Percentiles rank a stretch among this genome's conserved stretches.
phyloP scores from a whole-genome alignment of 2,888 invertebrate species.

The Myathropa florea region DNA sequence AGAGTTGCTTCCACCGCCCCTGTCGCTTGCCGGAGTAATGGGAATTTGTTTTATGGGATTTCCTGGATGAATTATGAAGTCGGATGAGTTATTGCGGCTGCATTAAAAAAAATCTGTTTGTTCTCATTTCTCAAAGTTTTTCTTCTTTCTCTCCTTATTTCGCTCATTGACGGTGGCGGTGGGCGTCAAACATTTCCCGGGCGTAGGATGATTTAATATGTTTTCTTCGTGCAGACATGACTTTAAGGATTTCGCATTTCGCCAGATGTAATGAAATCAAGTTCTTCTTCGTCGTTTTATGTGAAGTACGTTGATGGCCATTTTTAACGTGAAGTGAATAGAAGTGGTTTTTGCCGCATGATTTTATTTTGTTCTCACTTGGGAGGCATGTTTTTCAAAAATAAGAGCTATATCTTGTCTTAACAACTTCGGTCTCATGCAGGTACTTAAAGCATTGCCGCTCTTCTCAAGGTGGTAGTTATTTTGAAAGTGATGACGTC shows the following conservation, averaged over 20 bases:
- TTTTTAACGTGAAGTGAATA: no score
- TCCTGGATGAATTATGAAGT: constrained; percentile 65
- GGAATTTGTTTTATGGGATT: constrained; percentile 64
- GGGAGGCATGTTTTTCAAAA: no score
- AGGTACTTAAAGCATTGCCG: no score
- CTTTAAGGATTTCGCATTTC: constrained; percentile 58
- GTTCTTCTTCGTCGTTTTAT: background rate
- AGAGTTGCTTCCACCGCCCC: constrained; percentile 29
- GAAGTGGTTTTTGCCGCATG: no score
- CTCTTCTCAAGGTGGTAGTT: no score
- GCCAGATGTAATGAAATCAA: constrained; percentile 61
- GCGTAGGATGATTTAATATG: constrained; percentile 28
- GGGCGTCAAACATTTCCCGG: constrained; percentile 20
- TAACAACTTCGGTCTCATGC: no score
- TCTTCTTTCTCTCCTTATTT: background rate
- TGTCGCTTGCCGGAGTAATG: constrained; percentile 2
- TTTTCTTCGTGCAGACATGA: constrained; percentile 19
- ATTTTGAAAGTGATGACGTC: no score
- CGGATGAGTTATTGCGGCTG: constrained; percentile 65
- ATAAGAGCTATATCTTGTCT: no score
- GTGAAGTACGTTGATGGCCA: constrained; percentile 7
- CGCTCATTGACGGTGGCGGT: background rate
- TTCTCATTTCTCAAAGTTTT: constrained; percentile 43
- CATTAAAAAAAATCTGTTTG: constrained; percentile 67
- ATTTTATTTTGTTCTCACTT: no score